Conservation (phyloP, 2,797 vertebrate genomes). For the Aeoliscus strigatus region DNA sequence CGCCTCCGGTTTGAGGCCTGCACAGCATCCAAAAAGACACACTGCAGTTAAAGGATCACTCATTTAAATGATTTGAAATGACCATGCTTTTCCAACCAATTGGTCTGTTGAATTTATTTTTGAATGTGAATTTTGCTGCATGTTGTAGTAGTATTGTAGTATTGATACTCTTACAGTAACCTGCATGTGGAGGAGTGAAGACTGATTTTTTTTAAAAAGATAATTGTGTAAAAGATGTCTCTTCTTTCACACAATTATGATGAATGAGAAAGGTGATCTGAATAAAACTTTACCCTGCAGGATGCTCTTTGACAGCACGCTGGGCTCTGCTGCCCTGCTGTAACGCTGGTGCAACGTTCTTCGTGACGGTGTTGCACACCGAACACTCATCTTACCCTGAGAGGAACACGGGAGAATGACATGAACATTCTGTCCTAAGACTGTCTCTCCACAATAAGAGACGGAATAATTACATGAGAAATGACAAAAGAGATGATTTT, state of each 20-base stretch:
- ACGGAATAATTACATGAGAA: constrained; percentile 15
- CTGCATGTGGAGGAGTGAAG: too few relatives aligned
- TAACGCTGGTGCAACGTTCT: constrained; percentile 69
- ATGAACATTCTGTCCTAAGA: constrained; percentile 32
- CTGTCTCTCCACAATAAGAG: neutral
- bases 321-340: constrained; percentile 56
- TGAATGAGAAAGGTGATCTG: constrained; percentile 48
- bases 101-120: constrained; percentile 2
- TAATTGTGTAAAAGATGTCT: too few relatives aligned
- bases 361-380: constrained; percentile 54
- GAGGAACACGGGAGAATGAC: constrained; percentile 38
- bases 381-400: constrained; percentile 72
- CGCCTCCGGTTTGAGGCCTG: constrained; percentile 65
- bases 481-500: too few relatives aligned
- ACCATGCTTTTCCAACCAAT: constrained; percentile 14
- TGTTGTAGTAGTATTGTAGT: too few relatives aligned
- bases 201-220: too few relatives aligned
- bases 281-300: constrained; percentile 75
- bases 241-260: too few relatives aligned
- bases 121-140: too few relatives aligned
- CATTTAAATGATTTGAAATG: constrained; percentile 8
- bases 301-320: constrained; percentile 66
- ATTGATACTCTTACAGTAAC: too few relatives aligned
- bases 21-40: constrained; percentile 4
- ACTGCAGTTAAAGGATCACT: constrained; percentile 10